Percentiles rank a stretch among this genome's conserved stretches.
phyloP scores from a whole-genome alignment of 2,888 invertebrate genomes.

The Acronicta leporina region DNA sequence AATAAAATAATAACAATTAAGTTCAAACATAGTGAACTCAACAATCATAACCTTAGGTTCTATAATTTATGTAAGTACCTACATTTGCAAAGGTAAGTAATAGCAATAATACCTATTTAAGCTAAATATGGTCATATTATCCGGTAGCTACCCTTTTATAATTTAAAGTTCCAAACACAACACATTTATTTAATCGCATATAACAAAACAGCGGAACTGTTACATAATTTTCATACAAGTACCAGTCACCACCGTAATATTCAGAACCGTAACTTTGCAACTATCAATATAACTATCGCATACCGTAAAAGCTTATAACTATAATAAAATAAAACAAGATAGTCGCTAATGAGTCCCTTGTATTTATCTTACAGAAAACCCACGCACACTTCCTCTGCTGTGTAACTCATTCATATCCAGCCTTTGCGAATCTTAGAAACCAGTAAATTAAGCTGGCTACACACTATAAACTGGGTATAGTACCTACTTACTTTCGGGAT shows the following conservation, averaged over 20 bases:
- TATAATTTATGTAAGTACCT: too few relatives aligned
- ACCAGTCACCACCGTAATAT: constrained; percentile 4
- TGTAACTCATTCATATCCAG: constrained; percentile 48
- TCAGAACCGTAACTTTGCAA: constrained; percentile 26
- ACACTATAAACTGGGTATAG: constrained; percentile 32
- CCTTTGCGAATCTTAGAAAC: constrained; percentile 29
- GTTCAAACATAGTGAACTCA: too few relatives aligned
- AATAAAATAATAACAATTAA: too few relatives aligned
- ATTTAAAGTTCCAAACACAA: not conserved
- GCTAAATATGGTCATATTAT: too few relatives aligned
- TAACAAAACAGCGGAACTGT: constrained; percentile 14
- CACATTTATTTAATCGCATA: not conserved
- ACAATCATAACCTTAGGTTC: too few relatives aligned
- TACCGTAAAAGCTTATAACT: constrained; percentile 44
- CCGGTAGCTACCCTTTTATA: not conserved
- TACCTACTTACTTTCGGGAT: constrained; percentile 24
- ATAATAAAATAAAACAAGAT: constrained; percentile 54
- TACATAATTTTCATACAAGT: constrained; percentile 6
- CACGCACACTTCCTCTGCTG: constrained; percentile 44
- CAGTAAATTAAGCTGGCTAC: constrained; percentile 29
- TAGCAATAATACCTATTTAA: too few relatives aligned
- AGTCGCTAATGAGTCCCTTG: constrained; percentile 54
- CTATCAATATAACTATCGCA: constrained; percentile 37
- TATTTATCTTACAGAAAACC: constrained; percentile 60
- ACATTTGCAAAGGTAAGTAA: too few relatives aligned